Percentiles rank a stretch among this genome's conserved stretches.
phyloP scores from a whole-genome alignment of 1,140 invertebrate genomes.

The Megathymus violae region DNA sequence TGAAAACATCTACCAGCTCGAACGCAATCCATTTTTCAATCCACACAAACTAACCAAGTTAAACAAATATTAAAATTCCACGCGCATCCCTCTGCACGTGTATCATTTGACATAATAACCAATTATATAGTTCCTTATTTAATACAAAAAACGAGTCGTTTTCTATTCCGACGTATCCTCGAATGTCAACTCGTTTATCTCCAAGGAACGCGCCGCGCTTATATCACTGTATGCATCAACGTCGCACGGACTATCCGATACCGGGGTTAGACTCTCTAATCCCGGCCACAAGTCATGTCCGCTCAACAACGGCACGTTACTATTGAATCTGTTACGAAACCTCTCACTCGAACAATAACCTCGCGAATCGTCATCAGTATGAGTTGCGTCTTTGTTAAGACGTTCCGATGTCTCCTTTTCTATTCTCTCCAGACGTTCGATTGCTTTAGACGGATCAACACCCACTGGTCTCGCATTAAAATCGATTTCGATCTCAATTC shows the following conservation, averaged over 20 bases:
- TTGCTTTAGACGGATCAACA: conserved; percentile 54
- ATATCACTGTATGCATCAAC: conserved; percentile 32
- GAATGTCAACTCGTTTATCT: conserved; percentile 16
- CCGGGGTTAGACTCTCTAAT: conserved; percentile 37
- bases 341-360: not conserved
- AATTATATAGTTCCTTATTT: not conserved
- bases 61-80: not conserved
- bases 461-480: conserved; percentile 56
- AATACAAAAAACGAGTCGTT: conserved; percentile 10
- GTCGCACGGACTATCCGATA: conserved; percentile 23
- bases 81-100: not conserved
- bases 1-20: not conserved
- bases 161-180: conserved; percentile 8
- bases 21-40: not conserved
- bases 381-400: conserved; percentile 42
- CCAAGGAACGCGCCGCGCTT: conserved; percentile 8
- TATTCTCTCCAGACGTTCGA: conserved; percentile 69
- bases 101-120: not conserved
- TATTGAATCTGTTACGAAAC: conserved; percentile 37
- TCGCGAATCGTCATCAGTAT: not conserved
- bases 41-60: not conserved
- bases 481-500: conserved; percentile 72
- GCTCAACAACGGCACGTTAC: conserved; percentile 29
- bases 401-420: conserved; percentile 69
- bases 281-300: conserved; percentile 46